Evolutionary conservation across 2,113 vertebrate species (phyloP).

Genomic region (Saguinus midas): DNA sequence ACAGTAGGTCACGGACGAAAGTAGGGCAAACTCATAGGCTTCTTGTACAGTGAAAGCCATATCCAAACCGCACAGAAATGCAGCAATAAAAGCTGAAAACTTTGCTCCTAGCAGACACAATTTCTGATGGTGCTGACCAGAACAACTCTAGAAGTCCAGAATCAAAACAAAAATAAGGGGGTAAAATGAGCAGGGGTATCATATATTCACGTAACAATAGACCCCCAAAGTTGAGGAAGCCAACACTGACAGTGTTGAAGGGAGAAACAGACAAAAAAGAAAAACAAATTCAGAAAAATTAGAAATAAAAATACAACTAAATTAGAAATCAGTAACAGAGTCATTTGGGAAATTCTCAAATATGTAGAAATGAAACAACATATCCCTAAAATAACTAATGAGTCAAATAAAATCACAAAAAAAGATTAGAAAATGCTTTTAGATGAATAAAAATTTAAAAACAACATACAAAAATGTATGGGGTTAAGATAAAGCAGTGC

Average conservation of each 20-base stretch:
- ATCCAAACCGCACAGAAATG: background rate
- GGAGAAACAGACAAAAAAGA: background rate
- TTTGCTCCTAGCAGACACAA: background rate
- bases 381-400: background rate
- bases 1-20: background rate
- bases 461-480: background rate
- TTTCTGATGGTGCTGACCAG: background rate
- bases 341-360: background rate
- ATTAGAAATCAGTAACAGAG: background rate
- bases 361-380: background rate
- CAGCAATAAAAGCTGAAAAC: background rate
- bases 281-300: background rate
- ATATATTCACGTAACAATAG: background rate
- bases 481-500: background rate
- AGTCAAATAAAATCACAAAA: background rate
- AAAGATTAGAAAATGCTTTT: background rate
- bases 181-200: background rate
- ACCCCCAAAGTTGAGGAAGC: background rate
- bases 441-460: background rate
- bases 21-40: background rate
- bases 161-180: background rate
- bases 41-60: background rate
- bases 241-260: background rate
- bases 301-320: background rate
- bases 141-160: background rate